Conservation (phyloP, 2,113 vertebrate species). For the Cisticola juncidis region DNA sequence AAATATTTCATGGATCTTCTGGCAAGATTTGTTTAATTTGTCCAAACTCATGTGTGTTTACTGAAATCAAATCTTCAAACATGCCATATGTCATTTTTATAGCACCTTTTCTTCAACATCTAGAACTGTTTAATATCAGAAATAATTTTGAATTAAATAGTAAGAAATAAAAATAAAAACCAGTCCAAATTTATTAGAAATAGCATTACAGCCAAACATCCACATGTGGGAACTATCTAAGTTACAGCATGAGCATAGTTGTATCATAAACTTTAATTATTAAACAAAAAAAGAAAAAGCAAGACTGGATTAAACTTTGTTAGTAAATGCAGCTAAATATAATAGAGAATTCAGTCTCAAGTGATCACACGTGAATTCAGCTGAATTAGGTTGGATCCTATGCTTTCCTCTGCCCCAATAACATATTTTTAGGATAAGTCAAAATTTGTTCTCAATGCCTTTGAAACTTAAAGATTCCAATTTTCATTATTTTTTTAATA, state of each 20-base stretch:
- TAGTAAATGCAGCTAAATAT: background rate
- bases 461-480: background rate
- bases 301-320: background rate
- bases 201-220: background rate
- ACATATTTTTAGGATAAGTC: background rate
- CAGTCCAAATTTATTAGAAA: background rate
- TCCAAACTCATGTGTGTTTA: background rate
- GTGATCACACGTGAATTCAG: background rate
- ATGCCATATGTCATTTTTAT: background rate
- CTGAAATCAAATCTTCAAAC: background rate
- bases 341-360: background rate
- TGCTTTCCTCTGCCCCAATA: background rate
- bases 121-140: background rate
- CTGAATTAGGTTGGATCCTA: background rate
- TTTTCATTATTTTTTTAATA: background rate
- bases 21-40: background rate
- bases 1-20: background rate
- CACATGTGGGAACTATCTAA: background rate
- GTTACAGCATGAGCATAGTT: background rate
- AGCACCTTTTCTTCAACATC: background rate
- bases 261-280: background rate
- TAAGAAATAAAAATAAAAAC: background rate
- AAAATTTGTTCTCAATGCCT: background rate
- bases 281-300: background rate
- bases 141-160: background rate